A percentile compares a stretch with the other conserved stretches of the same genome.
These are phyloP conservation scores for Sarcophaga rosellei DNA, from an alignment of 2,888 invertebrate genomes.

Conservation along the genomic window DNA sequence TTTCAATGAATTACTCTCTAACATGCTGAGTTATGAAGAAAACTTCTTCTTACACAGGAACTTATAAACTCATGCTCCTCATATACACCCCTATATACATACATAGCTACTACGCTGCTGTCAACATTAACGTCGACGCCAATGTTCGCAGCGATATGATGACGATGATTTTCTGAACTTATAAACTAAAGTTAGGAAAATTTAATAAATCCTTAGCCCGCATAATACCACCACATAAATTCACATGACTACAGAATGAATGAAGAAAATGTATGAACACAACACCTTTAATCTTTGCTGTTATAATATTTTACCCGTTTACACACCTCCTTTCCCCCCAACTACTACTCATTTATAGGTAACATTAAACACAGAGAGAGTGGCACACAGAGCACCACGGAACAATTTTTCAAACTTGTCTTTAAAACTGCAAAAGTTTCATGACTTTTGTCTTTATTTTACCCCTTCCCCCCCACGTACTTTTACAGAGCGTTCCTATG, in stretches of 20 bases:
- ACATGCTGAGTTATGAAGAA: constrained; percentile 48
- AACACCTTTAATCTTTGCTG: constrained; percentile 20
- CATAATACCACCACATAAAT: constrained; percentile 41
- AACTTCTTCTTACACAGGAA: constrained; percentile 30
- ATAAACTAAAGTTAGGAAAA: constrained; percentile 32
- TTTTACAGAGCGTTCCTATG: not conserved
- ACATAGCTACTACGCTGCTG: not conserved
- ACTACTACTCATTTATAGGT: not conserved
- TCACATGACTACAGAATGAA: constrained; percentile 12
- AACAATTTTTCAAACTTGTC: constrained; percentile 23
- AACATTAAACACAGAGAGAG: constrained; percentile 29
- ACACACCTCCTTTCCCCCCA: not conserved
- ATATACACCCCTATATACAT: not conserved
- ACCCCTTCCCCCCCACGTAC: not conserved
- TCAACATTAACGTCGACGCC: not conserved
- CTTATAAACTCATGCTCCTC: constrained; percentile 25
- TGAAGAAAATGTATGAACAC: not conserved
- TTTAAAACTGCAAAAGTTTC: constrained; percentile 24
- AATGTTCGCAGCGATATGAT: not conserved
- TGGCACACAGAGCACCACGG: not conserved
- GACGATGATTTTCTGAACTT: constrained; percentile 20
- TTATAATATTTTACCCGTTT: not conserved
- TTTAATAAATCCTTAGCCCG: constrained; percentile 61
- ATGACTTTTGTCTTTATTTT: constrained; percentile 25
- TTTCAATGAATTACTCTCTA: constrained; percentile 54